Conservation (phyloP, 2,888 invertebrate genomes). For the Chrysolina americana region DNA sequence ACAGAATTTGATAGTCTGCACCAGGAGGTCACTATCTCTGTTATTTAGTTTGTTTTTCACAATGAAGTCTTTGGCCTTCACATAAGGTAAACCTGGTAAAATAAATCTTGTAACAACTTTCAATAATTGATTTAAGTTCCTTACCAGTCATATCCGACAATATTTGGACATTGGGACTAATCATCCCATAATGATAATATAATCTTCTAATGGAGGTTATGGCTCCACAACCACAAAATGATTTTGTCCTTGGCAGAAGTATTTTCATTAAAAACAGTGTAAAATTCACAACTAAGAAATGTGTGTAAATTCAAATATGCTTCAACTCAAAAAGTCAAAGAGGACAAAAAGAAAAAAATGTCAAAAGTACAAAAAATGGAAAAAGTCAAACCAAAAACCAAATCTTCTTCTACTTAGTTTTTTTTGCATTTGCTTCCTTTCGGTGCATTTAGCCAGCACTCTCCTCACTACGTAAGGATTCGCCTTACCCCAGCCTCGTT, state of each 20-base stretch:
- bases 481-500: no score
- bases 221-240: neutral
- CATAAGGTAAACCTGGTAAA: conserved; percentile 36
- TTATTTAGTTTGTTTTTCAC: conserved; percentile 45
- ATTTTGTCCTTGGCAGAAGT: neutral
- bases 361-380: no score
- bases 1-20: conserved; percentile 54
- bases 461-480: no score
- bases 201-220: neutral
- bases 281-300: no score
- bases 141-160: conserved; percentile 30
- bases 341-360: neutral
- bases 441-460: no score
- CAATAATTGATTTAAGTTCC: neutral
- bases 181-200: neutral
- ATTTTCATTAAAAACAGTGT: neutral
- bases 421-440: no score
- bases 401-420: no score
- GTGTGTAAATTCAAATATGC: no score
- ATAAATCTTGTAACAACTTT: neutral
- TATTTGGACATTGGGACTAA: conserved; percentile 18
- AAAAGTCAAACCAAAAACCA: no score
- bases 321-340: no score
- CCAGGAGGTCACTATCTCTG: conserved; percentile 46
- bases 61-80: conserved; percentile 47